A percentile compares a stretch with the other conserved stretches of the same genome.
These are phyloP conservation scores for Machimus rusticus DNA, from an alignment of 2,888 invertebrate species.

Conservation along the genomic window DNA sequence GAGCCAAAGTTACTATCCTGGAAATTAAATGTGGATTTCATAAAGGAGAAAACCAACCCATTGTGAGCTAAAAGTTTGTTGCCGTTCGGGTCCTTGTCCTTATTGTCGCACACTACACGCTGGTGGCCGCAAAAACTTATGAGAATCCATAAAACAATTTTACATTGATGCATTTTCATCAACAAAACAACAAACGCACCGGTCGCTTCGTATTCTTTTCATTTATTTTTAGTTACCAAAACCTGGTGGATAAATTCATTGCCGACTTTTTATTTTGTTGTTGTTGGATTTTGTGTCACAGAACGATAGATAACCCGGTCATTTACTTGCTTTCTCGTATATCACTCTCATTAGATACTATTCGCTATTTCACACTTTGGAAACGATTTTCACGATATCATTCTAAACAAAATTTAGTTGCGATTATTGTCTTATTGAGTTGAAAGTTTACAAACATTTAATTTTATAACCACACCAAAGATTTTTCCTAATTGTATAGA, in stretches of 20 bases:
- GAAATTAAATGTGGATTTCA: background rate
- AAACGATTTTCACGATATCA: background rate
- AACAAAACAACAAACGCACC: slow-evolving; percentile 17
- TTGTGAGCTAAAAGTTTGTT: background rate
- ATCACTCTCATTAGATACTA: background rate
- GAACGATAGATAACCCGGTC: slow-evolving; percentile 16
- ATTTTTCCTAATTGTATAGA: slow-evolving; percentile 33
- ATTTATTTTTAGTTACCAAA: slow-evolving; percentile 9
- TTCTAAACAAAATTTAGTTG: background rate
- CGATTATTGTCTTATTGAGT: slow-evolving; percentile 12
- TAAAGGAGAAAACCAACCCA: slow-evolving; percentile 26
- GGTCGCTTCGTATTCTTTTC: background rate
- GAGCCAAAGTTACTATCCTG: background rate
- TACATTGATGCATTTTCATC: slow-evolving; percentile 40
- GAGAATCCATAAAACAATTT: slow-evolving; percentile 44
- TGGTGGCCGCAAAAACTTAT: slow-evolving; percentile 34
- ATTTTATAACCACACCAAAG: slow-evolving; percentile 35
- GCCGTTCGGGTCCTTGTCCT: slow-evolving; percentile 2
- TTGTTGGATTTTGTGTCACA: background rate
- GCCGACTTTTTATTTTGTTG: background rate
- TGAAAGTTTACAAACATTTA: slow-evolving; percentile 32
- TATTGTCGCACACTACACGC: slow-evolving; percentile 26
- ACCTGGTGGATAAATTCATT: slow-evolving; percentile 13
- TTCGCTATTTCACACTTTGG: background rate
- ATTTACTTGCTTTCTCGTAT: background rate